A percentile compares a stretch with the other conserved stretches of the same genome.
These are phyloP conservation scores for Atrina japonica DNA, from an alignment of 2,888 invertebrate species.

Conservation along the genomic window DNA sequence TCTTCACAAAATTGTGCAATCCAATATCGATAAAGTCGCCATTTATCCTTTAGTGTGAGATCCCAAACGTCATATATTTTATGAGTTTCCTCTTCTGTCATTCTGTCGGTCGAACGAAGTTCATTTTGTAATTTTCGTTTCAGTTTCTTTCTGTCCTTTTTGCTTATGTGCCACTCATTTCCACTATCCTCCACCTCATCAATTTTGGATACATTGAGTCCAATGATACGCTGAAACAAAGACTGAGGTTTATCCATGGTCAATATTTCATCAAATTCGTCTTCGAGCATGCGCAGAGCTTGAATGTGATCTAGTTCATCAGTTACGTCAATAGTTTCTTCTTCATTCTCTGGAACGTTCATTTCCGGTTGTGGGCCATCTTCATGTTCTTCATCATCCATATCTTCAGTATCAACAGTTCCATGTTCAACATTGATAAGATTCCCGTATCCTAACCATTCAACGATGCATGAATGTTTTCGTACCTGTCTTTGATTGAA, in stretches of 20 bases:
- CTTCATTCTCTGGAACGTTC: conserved; percentile 10
- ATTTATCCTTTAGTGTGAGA: conserved; percentile 74
- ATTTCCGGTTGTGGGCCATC: conserved; percentile 17
- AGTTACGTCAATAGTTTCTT: conserved; percentile 44
- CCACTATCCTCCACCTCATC: conserved; percentile 83
- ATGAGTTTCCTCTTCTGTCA: conserved; percentile 41
- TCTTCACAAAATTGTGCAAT: conserved; percentile 52
- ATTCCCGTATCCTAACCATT: conserved; percentile 64
- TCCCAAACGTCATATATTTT: conserved; percentile 31
- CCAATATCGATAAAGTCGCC: conserved; percentile 81
- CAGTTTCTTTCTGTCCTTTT: conserved; percentile 87
- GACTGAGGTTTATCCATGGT: background rate
- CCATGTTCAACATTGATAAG: conserved; percentile 25
- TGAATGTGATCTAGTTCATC: conserved; percentile 55
- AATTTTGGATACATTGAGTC: conserved; percentile 81
- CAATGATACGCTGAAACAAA: conserved; percentile 48
- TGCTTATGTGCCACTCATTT: conserved; percentile 91
- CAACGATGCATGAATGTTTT: conserved; percentile 49
- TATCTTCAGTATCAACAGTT: background rate
- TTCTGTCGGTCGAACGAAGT: conserved; percentile 7
- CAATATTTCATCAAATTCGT: conserved; percentile 23
- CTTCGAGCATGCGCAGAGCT: conserved; percentile 38
- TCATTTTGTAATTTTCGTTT: conserved; percentile 81
- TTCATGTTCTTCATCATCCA: conserved; percentile 39
- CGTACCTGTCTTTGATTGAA: background rate